Conservation (phyloP, 2,113 vertebrate species). For the Girardinichthys multiradiatus region DNA sequence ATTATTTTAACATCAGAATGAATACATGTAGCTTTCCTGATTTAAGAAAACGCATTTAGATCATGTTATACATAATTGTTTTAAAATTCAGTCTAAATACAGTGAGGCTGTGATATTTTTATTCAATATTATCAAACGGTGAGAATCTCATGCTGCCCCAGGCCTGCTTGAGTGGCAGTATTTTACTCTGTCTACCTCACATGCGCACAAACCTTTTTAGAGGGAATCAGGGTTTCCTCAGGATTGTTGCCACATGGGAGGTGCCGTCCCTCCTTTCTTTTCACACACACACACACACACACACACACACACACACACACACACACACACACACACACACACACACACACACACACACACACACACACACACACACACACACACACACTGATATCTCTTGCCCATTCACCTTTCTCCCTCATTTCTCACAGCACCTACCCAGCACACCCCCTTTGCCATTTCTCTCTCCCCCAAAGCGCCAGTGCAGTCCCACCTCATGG, state of each 20-base stretch:
- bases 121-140: too few relatives aligned
- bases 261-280: slow-evolving; percentile 48
- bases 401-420: slow-evolving; percentile 13
- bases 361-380: too few relatives aligned
- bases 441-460: slow-evolving; percentile 66
- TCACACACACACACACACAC: slow-evolving; percentile 20
- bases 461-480: slow-evolving; percentile 65
- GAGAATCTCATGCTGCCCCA: too few relatives aligned
- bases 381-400: slow-evolving; percentile 9
- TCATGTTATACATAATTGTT: background rate
- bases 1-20: background rate
- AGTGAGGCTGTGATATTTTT: background rate
- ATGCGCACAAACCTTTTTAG: slow-evolving; percentile 38
- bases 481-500: slow-evolving; percentile 69
- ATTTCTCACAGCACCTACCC: slow-evolving; percentile 51
- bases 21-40: background rate
- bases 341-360: background rate
- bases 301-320: too few relatives aligned
- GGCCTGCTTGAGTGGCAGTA: background rate
- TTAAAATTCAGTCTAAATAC: background rate
- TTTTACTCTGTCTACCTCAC: slow-evolving; percentile 33
- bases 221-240: slow-evolving; percentile 70
- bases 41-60: background rate
- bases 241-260: slow-evolving; percentile 75
- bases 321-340: background rate